Evolutionary conservation across 2,888 invertebrate genomes (phyloP).

Genomic region (Parnassius smintheus): DNA sequence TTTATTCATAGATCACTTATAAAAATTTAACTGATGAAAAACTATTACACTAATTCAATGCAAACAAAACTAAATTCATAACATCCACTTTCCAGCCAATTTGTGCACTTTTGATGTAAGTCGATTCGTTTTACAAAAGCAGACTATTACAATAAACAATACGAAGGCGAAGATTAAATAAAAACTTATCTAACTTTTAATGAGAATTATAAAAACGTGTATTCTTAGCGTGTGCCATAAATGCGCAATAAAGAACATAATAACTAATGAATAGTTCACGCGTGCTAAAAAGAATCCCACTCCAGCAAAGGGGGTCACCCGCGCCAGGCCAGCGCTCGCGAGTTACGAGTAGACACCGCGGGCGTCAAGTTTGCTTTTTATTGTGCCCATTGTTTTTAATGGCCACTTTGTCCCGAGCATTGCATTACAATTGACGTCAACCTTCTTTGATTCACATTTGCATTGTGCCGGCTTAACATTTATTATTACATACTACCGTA

Average conservation of each 20-base stretch:
- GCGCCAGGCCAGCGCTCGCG: slow-evolving; percentile 8
- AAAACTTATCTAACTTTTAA: too few species aligned
- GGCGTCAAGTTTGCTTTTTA: slow-evolving; percentile 17
- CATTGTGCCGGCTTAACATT: slow-evolving; percentile 5
- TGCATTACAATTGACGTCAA: slow-evolving; percentile 15
- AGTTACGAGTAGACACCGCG: background rate
- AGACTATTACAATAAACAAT: background rate
- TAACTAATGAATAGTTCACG: slow-evolving; percentile 18
- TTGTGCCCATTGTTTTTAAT: slow-evolving; percentile 26
- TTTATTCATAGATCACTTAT: too few species aligned
- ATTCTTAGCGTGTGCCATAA: slow-evolving; percentile 8
- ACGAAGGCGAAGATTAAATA: background rate
- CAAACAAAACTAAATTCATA: too few species aligned
- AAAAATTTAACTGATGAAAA: too few species aligned
- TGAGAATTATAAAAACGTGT: background rate
- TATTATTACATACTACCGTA: background rate
- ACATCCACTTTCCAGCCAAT: too few species aligned
- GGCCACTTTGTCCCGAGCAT: slow-evolving; percentile 22
- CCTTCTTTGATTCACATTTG: slow-evolving; percentile 18
- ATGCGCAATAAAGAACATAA: slow-evolving; percentile 10
- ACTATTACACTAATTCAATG: too few species aligned
- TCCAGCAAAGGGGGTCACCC: slow-evolving; percentile 22
- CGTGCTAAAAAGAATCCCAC: slow-evolving; percentile 19
- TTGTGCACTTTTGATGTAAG: too few species aligned
- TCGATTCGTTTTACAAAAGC: too few species aligned